phyloP scores from a whole-genome alignment of 2,113 vertebrate genomes.

The Pteruthius melanotis region DNA sequence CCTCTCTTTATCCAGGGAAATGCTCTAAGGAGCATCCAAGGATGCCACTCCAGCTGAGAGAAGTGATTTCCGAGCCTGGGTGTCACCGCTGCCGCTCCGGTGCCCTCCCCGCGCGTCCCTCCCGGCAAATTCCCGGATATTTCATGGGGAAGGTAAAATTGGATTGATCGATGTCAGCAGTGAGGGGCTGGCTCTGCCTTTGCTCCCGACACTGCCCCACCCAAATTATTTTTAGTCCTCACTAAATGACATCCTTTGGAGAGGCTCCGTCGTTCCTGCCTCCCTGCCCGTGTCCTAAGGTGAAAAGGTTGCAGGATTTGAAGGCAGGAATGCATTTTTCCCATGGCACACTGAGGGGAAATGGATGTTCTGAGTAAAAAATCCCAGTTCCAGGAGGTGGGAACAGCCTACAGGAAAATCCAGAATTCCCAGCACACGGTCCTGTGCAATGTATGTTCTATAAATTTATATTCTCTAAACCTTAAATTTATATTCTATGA shows the following conservation, averaged over 20 bases:
- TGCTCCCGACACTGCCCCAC: not conserved
- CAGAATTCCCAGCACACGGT: not conserved
- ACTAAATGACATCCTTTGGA: not conserved
- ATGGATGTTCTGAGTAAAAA: not conserved
- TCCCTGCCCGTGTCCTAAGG: not conserved
- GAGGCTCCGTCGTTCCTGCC: not conserved
- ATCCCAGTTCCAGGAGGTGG: not conserved
- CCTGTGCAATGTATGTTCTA: not conserved
- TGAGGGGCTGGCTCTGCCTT: not conserved
- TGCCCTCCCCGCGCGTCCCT: not conserved
- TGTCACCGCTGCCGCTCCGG: not conserved
- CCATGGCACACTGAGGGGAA: not conserved
- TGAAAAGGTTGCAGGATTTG: not conserved
- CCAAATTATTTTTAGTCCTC: not conserved
- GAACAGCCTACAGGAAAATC: not conserved
- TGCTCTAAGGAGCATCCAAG: not conserved
- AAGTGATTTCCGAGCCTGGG: not conserved
- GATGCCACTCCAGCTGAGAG: fast-evolving
- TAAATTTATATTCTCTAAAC: not conserved
- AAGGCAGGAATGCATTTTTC: not conserved
- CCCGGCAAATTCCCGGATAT: not conserved
- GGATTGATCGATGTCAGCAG: not conserved
- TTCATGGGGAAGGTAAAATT: not conserved
- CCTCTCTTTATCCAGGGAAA: not conserved
- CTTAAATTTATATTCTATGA: too few relatives aligned